Evolutionary conservation across 2,113 vertebrate species (phyloP), one percentile per base, ranked within the genome.

Genomic region (Muntiacus reevesi): DNA sequence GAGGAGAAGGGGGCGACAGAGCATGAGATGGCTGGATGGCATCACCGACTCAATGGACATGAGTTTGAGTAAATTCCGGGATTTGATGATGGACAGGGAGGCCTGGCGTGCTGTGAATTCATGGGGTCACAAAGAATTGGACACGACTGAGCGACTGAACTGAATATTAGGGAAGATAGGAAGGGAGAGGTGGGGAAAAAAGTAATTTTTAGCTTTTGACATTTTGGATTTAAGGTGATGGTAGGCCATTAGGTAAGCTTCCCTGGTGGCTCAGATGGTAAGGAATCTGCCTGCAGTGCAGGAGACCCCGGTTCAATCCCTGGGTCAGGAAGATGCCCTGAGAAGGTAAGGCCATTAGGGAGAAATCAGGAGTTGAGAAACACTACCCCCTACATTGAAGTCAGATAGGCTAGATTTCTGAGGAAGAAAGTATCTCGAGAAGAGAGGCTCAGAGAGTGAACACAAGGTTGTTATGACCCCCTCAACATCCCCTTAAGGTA

Each of bases 311-410:
- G 23, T 76, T 76, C 71, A 43, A 15, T 27, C 6, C 71, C 71
- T 76, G 40, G 23, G 40, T 76, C 40, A 74, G 71, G 40, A 76
- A 76, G 40, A 27, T 76, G 36, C 71, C 71, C 23, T 25, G 6
- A 27, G 71, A 43, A 76, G 40, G 23, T 43, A 76, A 59, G 74
- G 47, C 83, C 40, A 36, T 40, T 85, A 36, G n/a, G 43, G 89
- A 96, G 85, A 92, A 91, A 93, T 94, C 67, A 95, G 33, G 43
- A 94, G 15, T 64, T 84, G 71, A 55, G 27, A 91, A 93, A 28
- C 55, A 85, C 43, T 40, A 13, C 27, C 14, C 19, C 79, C 91
- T 93, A 8, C 21, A 19, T 40, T 36, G 36, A 94, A 62, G 12
- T 40, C 55, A 9, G 43, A 86, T 54, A 59, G 17, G 19, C 84